These are phyloP conservation scores for Orthosia cruda DNA, from an alignment of 2,888 invertebrate species.

Conservation along the genomic window DNA sequence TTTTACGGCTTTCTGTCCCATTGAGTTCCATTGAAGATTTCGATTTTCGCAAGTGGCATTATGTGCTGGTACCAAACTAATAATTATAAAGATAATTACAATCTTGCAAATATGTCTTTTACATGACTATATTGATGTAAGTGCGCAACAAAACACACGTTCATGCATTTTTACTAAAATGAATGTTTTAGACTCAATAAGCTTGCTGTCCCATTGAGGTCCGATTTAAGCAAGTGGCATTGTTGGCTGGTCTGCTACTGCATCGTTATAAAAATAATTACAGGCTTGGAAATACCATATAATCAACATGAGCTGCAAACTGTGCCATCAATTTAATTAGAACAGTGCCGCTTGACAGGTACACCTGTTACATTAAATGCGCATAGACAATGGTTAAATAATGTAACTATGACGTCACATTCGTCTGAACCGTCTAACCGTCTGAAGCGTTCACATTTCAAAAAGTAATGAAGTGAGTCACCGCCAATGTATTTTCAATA, in stretches of 20 bases:
- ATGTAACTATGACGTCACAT: slow-evolving; percentile 40
- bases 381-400: slow-evolving; percentile 50
- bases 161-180: no score
- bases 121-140: no score
- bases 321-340: slow-evolving; percentile 40
- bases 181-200: no score
- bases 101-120: slow-evolving; percentile 6
- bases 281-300: slow-evolving; percentile 25
- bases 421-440: slow-evolving; percentile 17
- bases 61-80: slow-evolving; percentile 2
- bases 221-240: no score
- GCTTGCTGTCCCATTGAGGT: no score
- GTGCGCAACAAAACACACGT: no score
- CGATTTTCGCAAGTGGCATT: slow-evolving; percentile 33
- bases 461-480: slow-evolving; percentile 63
- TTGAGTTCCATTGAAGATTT: slow-evolving; percentile 10
- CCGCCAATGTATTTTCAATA: slow-evolving; percentile 50
- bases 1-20: not conserved
- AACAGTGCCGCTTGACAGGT: slow-evolving; percentile 30
- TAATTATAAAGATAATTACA: slow-evolving; percentile 33
- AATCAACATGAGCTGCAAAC: slow-evolving; percentile 16
- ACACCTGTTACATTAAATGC: slow-evolving; percentile 54
- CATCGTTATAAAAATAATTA: slow-evolving; percentile 18
- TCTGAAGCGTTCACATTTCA: slow-evolving; percentile 51
- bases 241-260: no score